Evolutionary conservation across 2,888 invertebrate genomes (phyloP), one percentile per base, ranked within the genome.

Genomic region (Hesperia comma): DNA sequence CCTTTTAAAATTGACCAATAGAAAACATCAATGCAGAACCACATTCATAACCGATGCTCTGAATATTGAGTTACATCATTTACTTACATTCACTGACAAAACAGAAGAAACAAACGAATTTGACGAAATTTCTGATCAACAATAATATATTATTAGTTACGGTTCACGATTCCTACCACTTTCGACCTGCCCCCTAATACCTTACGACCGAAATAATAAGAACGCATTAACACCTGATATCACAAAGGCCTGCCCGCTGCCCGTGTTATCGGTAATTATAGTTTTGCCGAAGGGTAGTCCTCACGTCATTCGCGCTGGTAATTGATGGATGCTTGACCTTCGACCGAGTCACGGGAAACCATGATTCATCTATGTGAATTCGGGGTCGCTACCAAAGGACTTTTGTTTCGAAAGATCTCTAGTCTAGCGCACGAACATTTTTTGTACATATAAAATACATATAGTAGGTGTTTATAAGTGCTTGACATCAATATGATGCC

Each of bases 151-250:
- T 41, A 46, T 46, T 46, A 7, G 15, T 7, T 15, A 46, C 7
- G 15, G 43, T 46, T 15, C n/a, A 17, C 5, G 4, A 17, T 46
- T 15, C 6, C 6, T 19, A 19, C 19, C 19, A 49, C 12, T 51
- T 51, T 51, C 12, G 26, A 10, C 26, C n/a, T n/a, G 53, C 26
- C 26, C 53, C 53, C 19, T 53, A 53, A 32, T 26, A 53, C 51
- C 51, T 51, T 53, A 26, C 26, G n/a, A 8, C 17, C 26, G 6
- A 60, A 60, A 43, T 63, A 49, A 63, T 63, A 37, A 63, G 63
- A 63, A 57, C 57, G 51, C 57, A 63, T 63, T 57, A 63, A 15
- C 63, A 57, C 57, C 63, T 63, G 57, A 57, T 57, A 63, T 32
- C 37, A 21, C 46, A 49, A 63, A 46, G 17, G 26, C 46, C 46